Evolutionary conservation across 2,888 invertebrate genomes (phyloP).

Genomic region (Omphaloscelis lunosa): DNA sequence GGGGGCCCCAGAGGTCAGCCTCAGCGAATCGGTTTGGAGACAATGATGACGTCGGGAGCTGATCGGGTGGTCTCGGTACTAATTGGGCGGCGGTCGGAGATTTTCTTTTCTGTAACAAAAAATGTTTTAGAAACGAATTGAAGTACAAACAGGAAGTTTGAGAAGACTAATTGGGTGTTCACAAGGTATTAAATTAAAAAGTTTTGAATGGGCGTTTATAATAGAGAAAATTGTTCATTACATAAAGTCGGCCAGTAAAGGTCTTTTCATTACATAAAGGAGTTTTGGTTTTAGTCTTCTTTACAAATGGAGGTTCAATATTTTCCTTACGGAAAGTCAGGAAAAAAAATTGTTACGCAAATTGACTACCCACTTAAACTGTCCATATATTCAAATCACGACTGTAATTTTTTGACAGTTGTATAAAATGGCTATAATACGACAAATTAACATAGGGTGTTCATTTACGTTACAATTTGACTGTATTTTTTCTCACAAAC

Average conservation of each 20-base stretch:
- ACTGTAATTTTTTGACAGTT: not conserved
- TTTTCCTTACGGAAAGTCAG: no score
- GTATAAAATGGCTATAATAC: not conserved
- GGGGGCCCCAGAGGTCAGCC: conserved; percentile 88
- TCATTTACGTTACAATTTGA: no score
- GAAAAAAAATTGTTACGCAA: not conserved
- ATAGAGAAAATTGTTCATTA: conserved; percentile 19
- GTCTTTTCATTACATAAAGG: no score
- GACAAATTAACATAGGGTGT: not conserved
- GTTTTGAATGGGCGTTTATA: conserved; percentile 11
- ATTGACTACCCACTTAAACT: not conserved
- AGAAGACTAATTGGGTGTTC: conserved; percentile 24
- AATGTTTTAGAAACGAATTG: not conserved
- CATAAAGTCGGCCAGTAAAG: not conserved
- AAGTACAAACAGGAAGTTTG: not conserved
- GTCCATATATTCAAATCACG: not conserved
- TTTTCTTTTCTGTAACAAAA: conserved; percentile 83
- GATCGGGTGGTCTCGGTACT: conserved; percentile 96
- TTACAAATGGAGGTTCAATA: not conserved
- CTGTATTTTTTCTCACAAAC: not conserved
- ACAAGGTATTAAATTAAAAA: conserved; percentile 20
- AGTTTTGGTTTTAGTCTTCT: not conserved
- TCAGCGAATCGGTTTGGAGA: conserved; percentile 90
- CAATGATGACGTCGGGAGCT: conserved; percentile 97
- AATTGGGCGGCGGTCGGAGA: conserved; percentile 91